A percentile compares a stretch with the other conserved stretches of the same genome.
phyloP scores from a whole-genome alignment of 2,113 vertebrate species.

The Riparia riparia region DNA sequence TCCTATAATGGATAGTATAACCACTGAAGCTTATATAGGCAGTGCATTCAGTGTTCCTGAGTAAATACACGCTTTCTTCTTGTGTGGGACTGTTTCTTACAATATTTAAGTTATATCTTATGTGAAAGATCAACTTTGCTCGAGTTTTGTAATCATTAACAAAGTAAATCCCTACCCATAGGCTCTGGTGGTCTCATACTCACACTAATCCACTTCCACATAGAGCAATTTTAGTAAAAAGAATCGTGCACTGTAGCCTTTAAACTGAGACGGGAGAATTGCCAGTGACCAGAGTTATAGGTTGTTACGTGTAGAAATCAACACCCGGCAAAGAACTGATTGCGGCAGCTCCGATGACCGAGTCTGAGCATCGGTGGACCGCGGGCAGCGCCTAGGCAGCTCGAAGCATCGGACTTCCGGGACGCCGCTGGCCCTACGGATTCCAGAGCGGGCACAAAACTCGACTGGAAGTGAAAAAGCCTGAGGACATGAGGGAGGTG shows the following conservation, averaged over 20 bases:
- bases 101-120: not conserved
- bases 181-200: fast-evolving
- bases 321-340: fast-evolving
- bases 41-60: not conserved
- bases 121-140: not conserved
- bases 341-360: fast-evolving
- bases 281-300: too few species aligned
- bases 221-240: fast-evolving
- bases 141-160: not conserved
- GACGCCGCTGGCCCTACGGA: fast-evolving
- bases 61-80: not conserved
- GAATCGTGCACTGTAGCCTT: not conserved
- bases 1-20: not conserved
- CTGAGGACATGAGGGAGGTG: fast-evolving
- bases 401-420: fast-evolving
- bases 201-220: not conserved
- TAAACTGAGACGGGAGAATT: fast-evolving
- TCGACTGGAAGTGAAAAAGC: fast-evolving
- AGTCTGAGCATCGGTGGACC: fast-evolving
- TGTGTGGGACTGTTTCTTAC: not conserved
- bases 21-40: fast-evolving
- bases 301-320: fast-evolving
- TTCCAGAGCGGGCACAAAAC: too few species aligned
- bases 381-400: not conserved
- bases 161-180: not conserved